Base-by-base conservation (phyloP, 2,797 vertebrate species). In the Octomys mimax region DNA sequence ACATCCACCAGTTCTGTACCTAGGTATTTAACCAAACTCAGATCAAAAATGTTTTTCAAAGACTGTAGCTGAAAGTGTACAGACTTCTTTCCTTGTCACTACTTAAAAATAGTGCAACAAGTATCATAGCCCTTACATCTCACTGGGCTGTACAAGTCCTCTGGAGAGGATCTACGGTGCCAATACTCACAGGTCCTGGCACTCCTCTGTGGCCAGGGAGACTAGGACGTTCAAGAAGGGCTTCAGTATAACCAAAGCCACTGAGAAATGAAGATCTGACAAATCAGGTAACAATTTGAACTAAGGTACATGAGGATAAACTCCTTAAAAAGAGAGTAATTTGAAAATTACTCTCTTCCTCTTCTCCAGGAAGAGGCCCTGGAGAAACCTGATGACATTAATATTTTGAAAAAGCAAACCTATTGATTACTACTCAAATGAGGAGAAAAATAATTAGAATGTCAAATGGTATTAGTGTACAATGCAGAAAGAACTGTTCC, bases 401-500 rank as follows among this genome's bases (percentile, higher is more conserved):
- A 49, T 90, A 87, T 42, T 88, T 80, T 78, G 31, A 62, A 86
- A 85, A 57, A 73, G 31, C 28, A 94, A 36, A 83, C 0, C 18
- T 94, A 88, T 77, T 73, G 22, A 88, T 64, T 68, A 52, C 2
- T 92, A 89, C n/a, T 86, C 73, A 97, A 94, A 91, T 33, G n/a
- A 70, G 18, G 66, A 21, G 2, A 70, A 70, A 70, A 68, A 57
- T 82, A 13, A 73, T 31, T 83, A 87, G 42, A 81, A 79, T 84
- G 26, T 59, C 80, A 22, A 64, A 87, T 10, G 61, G 71, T 49
- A 13, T 13, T 85, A 89, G 16, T 22, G 64, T 42, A 84, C 31
- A 91, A 77, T 66, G 77, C 16, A 87, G 59, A 93, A 87, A 80
- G 19, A 94, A 86, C 0, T 71, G 2, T 39, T 39, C 19, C 42